Conservation (phyloP, 92 coral and sea anemone genomes). For the Metridium senile region DNA sequence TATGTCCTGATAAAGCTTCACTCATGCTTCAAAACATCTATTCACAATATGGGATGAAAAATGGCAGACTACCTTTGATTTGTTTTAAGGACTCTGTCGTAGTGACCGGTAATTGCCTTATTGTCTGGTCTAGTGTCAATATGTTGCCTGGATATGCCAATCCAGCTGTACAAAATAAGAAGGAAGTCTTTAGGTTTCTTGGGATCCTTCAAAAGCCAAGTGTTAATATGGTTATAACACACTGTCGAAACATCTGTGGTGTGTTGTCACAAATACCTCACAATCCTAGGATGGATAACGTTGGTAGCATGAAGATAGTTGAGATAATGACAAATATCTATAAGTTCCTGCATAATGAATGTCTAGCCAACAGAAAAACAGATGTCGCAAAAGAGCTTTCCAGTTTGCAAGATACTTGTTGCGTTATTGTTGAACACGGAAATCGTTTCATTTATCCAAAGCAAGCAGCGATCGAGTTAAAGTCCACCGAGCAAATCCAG, state of each 20-base stretch:
- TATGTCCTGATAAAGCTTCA: constrained; percentile 18
- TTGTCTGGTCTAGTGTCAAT: constrained; percentile 61
- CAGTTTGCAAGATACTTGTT: constrained; percentile 25
- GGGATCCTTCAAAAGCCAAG: constrained; percentile 45
- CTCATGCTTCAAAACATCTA: constrained; percentile 18
- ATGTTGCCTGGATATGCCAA: constrained; percentile 48
- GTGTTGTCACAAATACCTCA: not conserved
- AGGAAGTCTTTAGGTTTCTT: not conserved
- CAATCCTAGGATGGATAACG: not conserved
- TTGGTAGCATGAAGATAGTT: too few species aligned
- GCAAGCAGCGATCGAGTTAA: constrained; percentile 55
- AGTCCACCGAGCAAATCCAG: constrained; percentile 24
- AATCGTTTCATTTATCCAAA: constrained; percentile 48
- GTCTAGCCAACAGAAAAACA: not conserved
- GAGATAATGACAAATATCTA: constrained; percentile 63
- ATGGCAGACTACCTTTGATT: constrained; percentile 26
- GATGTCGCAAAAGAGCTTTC: not conserved
- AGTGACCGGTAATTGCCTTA: not conserved
- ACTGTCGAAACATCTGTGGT: constrained; percentile 62
- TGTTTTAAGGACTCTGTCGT: constrained; percentile 53
- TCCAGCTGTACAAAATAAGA: not conserved
- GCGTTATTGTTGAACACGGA: constrained; percentile 55
- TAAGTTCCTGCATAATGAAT: constrained; percentile 26
- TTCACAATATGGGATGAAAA: constrained; percentile 29
- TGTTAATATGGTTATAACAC: constrained; percentile 46